phyloP scores from a whole-genome alignment of 2,797 vertebrate genomes.

The Gila robusta region DNA sequence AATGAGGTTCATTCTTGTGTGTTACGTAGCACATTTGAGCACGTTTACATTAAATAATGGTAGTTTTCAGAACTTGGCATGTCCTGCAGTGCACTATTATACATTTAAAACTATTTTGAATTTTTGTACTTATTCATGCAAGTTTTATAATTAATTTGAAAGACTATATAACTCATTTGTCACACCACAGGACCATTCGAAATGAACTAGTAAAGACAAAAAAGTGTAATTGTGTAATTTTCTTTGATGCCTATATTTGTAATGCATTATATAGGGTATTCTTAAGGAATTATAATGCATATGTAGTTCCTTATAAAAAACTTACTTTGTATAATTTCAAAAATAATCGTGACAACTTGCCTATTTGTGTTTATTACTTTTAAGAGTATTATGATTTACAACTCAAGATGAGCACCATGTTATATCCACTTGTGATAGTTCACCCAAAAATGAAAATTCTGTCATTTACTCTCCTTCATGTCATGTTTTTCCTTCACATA shows the following conservation, averaged over 20 bases:
- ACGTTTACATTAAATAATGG: no score
- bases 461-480: neutral
- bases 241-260: neutral
- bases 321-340: no score
- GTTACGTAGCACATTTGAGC: no score
- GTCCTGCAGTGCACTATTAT: neutral
- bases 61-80: neutral
- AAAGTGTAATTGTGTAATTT: no score
- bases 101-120: neutral
- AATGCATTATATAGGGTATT: neutral
- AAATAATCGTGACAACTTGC: no score
- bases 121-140: neutral
- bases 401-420: neutral
- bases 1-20: no score
- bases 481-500: constrained; percentile 38
- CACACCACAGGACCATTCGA: no score
- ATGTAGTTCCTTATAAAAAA: no score
- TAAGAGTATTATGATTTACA: neutral
- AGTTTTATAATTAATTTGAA: neutral
- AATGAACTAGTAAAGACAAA: no score
- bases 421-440: neutral
- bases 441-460: neutral
- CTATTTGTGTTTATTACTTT: no score
- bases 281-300: neutral
- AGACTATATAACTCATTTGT: no score